Conservation (phyloP, 2,113 vertebrate genomes). For the Cygnus atratus region DNA sequence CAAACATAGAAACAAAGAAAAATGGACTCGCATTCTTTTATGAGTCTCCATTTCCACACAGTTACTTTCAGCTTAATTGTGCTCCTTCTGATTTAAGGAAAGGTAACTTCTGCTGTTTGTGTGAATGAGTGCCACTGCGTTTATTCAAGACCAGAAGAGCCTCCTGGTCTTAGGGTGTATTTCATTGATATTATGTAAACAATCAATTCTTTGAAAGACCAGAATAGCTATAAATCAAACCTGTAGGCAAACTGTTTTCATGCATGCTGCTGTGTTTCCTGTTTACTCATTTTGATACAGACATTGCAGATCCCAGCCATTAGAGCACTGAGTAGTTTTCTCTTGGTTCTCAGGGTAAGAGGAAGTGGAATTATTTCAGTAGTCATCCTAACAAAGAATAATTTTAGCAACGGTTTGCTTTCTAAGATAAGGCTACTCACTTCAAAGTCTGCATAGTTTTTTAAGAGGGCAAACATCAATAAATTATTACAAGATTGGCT, state of each 20-base stretch:
- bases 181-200: conserved; percentile 23
- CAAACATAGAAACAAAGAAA: background rate
- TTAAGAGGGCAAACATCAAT: conserved; percentile 20
- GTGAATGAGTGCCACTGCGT: background rate
- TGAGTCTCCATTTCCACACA: background rate
- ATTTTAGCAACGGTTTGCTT: conserved; percentile 24
- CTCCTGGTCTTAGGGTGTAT: background rate
- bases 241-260: background rate
- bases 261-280: conserved; percentile 17
- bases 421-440: conserved; percentile 15
- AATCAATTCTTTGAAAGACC: conserved; percentile 17
- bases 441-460: conserved; percentile 25
- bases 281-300: background rate
- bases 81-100: background rate
- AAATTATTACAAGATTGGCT: background rate
- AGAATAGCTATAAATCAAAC: background rate
- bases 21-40: background rate
- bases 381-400: conserved; percentile 3
- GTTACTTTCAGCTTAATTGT: background rate
- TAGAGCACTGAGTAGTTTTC: background rate
- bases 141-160: background rate
- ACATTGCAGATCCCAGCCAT: background rate
- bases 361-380: conserved; percentile 22
- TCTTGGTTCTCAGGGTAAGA: background rate
- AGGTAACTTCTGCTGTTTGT: background rate